A percentile compares a stretch with the other conserved stretches of the same genome.
Evolutionary conservation across 2,888 invertebrate species (phyloP).

Genomic region (Gastracanthus pulcherrimus): DNA sequence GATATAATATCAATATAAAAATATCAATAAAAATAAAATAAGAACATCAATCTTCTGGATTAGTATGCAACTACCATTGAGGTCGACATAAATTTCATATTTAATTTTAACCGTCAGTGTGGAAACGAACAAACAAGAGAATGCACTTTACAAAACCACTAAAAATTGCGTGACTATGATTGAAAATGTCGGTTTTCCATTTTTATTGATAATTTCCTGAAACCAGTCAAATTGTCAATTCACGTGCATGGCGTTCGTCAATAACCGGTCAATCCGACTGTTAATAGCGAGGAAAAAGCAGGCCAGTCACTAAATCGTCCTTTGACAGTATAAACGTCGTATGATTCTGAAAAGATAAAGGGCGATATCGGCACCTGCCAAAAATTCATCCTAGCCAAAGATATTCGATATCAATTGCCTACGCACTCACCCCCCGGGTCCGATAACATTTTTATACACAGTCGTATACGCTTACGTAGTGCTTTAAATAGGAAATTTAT

Average conservation of each 20-base stretch:
- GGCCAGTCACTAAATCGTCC: background rate
- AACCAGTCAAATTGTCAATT: background rate
- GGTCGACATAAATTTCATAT: no score
- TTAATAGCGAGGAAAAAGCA: background rate
- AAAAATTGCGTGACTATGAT: no score
- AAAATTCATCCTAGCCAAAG: background rate
- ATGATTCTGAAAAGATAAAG: background rate
- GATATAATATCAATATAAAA: no score
- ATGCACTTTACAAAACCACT: no score
- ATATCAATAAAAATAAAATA: no score
- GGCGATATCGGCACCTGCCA: constrained; percentile 19
- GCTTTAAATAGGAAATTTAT: background rate
- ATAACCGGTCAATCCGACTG: background rate
- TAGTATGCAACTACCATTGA: no score
- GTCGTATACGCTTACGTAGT: no score
- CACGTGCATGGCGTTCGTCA: background rate
- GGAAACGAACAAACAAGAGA: no score
- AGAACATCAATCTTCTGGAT: no score
- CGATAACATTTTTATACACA: background rate
- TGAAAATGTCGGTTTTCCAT: no score
- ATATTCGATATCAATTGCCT: constrained; percentile 1
- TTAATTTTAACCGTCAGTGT: no score
- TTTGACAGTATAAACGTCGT: constrained; percentile 8
- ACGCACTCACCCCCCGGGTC: no score
- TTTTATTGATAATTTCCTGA: background rate